Evolutionary conservation across 2,113 vertebrate species (phyloP).

Genomic region (Osmerus eperlanus): DNA sequence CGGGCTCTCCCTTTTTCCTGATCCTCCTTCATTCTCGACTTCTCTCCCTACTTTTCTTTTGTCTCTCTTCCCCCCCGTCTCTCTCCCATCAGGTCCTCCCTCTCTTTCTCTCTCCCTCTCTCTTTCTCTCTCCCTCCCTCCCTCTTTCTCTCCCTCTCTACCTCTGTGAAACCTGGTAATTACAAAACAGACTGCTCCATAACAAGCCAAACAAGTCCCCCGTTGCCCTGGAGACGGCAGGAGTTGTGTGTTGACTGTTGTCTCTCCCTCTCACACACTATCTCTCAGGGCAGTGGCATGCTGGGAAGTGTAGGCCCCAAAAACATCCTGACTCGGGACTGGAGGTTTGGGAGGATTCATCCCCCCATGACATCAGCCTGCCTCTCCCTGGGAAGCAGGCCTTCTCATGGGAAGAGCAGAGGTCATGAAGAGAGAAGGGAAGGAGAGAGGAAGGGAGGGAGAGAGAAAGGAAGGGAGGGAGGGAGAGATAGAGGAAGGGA

Average conservation of each 20-base stretch:
- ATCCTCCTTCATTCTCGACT: background rate
- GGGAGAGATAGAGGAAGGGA: slow-evolving; percentile 31
- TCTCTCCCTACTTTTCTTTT: background rate
- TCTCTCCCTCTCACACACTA: background rate
- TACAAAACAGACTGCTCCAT: slow-evolving; percentile 60
- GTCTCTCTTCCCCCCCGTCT: background rate
- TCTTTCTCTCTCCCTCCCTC: background rate
- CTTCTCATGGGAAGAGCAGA: slow-evolving; percentile 43
- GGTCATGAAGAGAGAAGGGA: background rate
- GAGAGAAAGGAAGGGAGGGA: slow-evolving; percentile 35
- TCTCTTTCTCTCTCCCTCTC: slow-evolving; percentile 2
- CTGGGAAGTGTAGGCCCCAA: slow-evolving; percentile 38
- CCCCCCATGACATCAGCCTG: slow-evolving; percentile 36
- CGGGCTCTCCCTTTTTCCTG: background rate
- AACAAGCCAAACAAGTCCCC: slow-evolving; percentile 60
- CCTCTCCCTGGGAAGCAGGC: slow-evolving; percentile 28
- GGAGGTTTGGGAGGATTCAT: slow-evolving; percentile 26
- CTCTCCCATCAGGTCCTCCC: background rate
- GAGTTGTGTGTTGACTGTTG: slow-evolving; percentile 48
- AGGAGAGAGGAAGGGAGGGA: slow-evolving; percentile 20
- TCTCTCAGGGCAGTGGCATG: slow-evolving; percentile 15
- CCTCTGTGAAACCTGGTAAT: slow-evolving; percentile 65
- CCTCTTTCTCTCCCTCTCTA: background rate
- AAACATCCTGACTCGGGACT: slow-evolving; percentile 30
- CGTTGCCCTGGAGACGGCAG: slow-evolving; percentile 44